Evolutionary conservation across 2,888 invertebrate species (phyloP).

Genomic region (Cheilosia variabilis): DNA sequence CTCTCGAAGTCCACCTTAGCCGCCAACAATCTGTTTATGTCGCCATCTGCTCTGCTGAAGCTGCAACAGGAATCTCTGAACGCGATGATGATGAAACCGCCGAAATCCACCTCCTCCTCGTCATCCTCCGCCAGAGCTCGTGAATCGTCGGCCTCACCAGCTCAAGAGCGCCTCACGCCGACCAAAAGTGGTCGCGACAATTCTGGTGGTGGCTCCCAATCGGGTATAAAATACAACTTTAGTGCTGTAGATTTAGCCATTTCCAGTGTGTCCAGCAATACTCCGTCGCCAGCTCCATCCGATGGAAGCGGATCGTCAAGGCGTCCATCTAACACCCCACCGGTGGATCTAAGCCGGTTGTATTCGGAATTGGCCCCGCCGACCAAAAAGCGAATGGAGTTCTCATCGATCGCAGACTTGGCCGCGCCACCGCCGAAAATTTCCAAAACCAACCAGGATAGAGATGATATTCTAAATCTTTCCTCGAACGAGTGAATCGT

Average conservation of each 20-base stretch:
- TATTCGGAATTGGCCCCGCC: constrained; percentile 81
- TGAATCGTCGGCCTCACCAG: constrained; percentile 83
- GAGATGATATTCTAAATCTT: constrained; percentile 82
- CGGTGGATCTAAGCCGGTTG: constrained; percentile 82
- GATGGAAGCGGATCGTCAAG: constrained; percentile 81
- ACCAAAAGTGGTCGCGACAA: constrained; percentile 79
- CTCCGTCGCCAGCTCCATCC: constrained; percentile 81
- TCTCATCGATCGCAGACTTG: constrained; percentile 83
- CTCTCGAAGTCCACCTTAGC: constrained; percentile 90
- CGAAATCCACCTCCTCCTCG: constrained; percentile 83
- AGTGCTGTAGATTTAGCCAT: constrained; percentile 84
- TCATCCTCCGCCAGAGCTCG: constrained; percentile 80
- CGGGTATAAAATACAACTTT: constrained; percentile 82
- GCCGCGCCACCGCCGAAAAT: constrained; percentile 86
- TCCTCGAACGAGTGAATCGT: constrained; percentile 81
- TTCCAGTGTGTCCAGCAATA: constrained; percentile 83
- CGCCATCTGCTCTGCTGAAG: constrained; percentile 88
- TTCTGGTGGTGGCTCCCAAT: constrained; percentile 71
- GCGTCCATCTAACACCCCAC: constrained; percentile 81
- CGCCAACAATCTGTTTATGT: constrained; percentile 91
- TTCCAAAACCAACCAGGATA: constrained; percentile 85
- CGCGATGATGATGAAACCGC: constrained; percentile 85
- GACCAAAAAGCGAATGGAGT: constrained; percentile 84
- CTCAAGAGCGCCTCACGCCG: constrained; percentile 82
- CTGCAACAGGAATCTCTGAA: constrained; percentile 86